Conservation (phyloP, 2,113 vertebrate species). For the Pluvianellus socialis region DNA sequence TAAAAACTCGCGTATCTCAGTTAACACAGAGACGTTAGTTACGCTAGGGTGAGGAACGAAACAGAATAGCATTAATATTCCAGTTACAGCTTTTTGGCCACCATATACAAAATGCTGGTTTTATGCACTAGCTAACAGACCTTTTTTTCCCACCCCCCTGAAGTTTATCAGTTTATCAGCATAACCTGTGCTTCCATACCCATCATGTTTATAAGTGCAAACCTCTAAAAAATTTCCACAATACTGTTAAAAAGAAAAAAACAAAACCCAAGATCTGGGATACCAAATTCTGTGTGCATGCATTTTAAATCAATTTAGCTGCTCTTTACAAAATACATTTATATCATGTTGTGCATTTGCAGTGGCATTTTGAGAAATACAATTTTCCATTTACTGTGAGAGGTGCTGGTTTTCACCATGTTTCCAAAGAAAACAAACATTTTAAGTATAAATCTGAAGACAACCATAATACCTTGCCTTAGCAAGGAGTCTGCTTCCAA, state of each 20-base stretch:
- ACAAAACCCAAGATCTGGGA: background rate
- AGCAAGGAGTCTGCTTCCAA: constrained; percentile 35
- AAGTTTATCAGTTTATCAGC: background rate
- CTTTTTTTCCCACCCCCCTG: background rate
- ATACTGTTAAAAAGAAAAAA: constrained; percentile 14
- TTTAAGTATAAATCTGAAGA: constrained; percentile 40
- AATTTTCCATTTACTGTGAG: constrained; percentile 54
- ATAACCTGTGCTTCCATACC: constrained; percentile 1
- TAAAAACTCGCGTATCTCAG: background rate
- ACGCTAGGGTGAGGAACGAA: background rate
- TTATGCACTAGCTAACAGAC: background rate
- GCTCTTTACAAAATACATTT: constrained; percentile 41
- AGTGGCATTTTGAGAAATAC: constrained; percentile 56
- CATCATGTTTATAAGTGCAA: background rate
- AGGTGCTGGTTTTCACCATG: constrained; percentile 39
- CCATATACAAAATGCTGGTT: background rate
- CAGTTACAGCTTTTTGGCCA: background rate
- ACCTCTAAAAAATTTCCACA: constrained; percentile 5
- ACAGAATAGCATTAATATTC: background rate
- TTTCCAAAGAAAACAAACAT: constrained; percentile 61
- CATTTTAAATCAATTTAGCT: constrained; percentile 46
- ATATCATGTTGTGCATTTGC: constrained; percentile 46
- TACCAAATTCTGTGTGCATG: background rate
- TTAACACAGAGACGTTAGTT: background rate
- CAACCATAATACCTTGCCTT: constrained; percentile 44